Base-by-base conservation (phyloP, 2,888 invertebrate species). In the Morpho helenor region DNA sequence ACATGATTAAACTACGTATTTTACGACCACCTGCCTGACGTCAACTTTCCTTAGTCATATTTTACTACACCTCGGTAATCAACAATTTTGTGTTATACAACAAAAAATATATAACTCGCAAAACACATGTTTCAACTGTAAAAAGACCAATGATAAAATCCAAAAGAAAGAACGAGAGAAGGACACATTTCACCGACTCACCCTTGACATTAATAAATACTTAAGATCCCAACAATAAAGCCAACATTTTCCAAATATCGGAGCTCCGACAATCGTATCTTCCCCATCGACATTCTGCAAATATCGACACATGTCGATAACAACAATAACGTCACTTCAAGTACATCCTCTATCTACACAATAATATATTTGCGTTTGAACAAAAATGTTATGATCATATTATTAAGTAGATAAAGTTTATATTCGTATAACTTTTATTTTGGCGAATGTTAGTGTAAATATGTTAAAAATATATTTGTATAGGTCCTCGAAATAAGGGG, bases 401-500 rank as follows among this genome's bases (percentile, higher is more conserved):
- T 0, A 0, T 2, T 3, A 46, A 9, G 8, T 9, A 0, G 0
- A 48, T 62, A 69, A 59, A 49, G 53, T 49, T 49, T 52, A 49
- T 53, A 69, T 74, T 80, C 42, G 62, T 22, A 52, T 60, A 41
- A 49, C 53, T 52, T 62, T 62, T 50, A 22, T 57, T 64, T 60
- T 54, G 42, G 7, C 44, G 41, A 52, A 43, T n/a, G 54, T 22
- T 50, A 56, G 47, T 56, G 52, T 65, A 62, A 61, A 57, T 66
- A 65, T 52, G 62, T 60, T 62, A 50, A 65, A 31, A 31, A 68
- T 69, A 68, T 72, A 70, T 75, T 76, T 79, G 75, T 80, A 79
- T 81, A 80, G 77, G 80, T 75, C 80, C 85, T 87, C 77, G 68
- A 81, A 82, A 74, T 80, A 80, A 75, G 84, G 81, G 85, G 82